Evolutionary conservation across 1,140 invertebrate species (phyloP), one percentile per base, ranked within the genome.

Genomic region (Diprion similis): DNA sequence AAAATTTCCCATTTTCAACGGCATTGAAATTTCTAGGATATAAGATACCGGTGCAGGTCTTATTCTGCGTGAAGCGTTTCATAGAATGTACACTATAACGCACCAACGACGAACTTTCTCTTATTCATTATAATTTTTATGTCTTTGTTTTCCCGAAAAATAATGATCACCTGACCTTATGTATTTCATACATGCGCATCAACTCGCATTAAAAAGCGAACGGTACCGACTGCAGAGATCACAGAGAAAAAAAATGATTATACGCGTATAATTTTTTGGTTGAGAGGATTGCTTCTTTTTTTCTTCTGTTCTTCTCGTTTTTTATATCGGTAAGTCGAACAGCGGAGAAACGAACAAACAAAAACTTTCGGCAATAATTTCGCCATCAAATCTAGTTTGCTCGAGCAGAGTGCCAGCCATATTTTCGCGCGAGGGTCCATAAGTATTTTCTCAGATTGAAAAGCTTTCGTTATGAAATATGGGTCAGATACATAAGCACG

Each of bases 401-500:
- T 48, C 17, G 46, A 64, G n/a, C 65, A 70, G 72, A 73, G 72
- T 73, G 68, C 66, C 68, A 59, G 68, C 72, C 72, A 73, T 73
- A 73, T 73, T 73, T 73, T 70, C 66, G 66, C 67, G n/a, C 72
- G 46, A 48, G 70, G 78, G 77, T 83, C 82, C 75, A 82, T 81
- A 77, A 84, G 81, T 85, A 85, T 88, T 88, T 88, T 87, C 84
- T 87, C 84, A 84, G 85, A 88, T 88, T 87, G 87, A 88, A 87
- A 88, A 85, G 86, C 86, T 87, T 85, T 86, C 72, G 81, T 78
- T 79, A 87, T 88, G 87, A 88, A 83, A 86, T 87, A 88, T 86
- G 85, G 83, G 84, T 86, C 83, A 85, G 81, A 86, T 79, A 82
- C 82, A 75, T 66, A 69, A 70, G 73, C 72, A 78, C 78, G 74